phyloP scores from a whole-genome alignment of 2,888 invertebrate genomes.

The Aelia acuminata region DNA sequence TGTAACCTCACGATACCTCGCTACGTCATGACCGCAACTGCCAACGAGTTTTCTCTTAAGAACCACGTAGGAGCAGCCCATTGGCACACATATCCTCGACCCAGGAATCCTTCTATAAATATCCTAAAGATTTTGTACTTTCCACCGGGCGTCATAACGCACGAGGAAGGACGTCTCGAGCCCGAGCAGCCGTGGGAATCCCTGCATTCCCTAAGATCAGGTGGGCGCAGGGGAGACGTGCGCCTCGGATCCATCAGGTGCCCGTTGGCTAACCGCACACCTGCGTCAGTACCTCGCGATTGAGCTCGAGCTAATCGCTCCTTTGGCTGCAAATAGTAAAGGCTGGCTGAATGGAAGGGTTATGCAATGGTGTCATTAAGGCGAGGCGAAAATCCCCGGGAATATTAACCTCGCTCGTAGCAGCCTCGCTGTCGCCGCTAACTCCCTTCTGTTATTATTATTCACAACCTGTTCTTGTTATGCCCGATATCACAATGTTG shows the following conservation, averaged over 20 bases:
- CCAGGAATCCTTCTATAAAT: not conserved
- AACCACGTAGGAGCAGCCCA: not conserved
- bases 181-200: not conserved
- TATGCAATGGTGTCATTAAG: slow-evolving; percentile 21
- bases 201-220: not conserved
- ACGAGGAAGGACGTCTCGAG: not conserved
- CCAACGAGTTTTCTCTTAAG: not conserved
- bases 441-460: not conserved
- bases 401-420: slow-evolving; percentile 8
- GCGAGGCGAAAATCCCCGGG: not conserved
- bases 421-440: not conserved
- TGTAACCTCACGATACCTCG: not conserved
- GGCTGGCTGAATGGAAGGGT: not conserved
- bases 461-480: not conserved
- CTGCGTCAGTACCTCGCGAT: not conserved
- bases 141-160: slow-evolving; percentile 13
- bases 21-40: not conserved
- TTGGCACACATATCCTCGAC: slow-evolving; percentile 3
- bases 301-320: not conserved
- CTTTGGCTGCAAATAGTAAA: not conserved
- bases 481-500: no score
- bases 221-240: not conserved
- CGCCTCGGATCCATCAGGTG: not conserved
- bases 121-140: not conserved
- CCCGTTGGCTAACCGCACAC: not conserved